Conservation (phyloP, 2,888 invertebrate genomes). For the Thymelicus acteon region DNA sequence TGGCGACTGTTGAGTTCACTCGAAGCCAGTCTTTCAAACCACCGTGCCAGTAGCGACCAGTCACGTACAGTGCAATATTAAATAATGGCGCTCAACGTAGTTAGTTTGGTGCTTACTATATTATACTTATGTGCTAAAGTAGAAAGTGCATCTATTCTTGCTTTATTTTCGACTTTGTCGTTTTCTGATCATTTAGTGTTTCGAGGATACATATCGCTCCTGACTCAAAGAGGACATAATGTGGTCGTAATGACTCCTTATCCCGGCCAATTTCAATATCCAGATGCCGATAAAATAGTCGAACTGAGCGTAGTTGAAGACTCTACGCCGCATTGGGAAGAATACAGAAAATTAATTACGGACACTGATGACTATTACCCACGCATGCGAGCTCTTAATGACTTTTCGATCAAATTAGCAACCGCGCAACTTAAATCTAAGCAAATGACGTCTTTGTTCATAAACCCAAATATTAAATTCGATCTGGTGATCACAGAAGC, state of each 20-base stretch:
- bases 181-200: slow-evolving; percentile 73
- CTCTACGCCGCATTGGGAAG: slow-evolving; percentile 69
- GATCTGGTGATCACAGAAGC: slow-evolving; percentile 85
- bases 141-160: slow-evolving; percentile 61
- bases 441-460: slow-evolving; percentile 67
- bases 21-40: slow-evolving; percentile 37
- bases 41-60: slow-evolving; percentile 12
- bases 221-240: slow-evolving; percentile 66
- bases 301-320: slow-evolving; percentile 71
- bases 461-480: slow-evolving; percentile 76
- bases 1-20: slow-evolving; percentile 44
- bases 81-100: slow-evolving; percentile 40
- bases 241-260: slow-evolving; percentile 76
- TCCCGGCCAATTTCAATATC: slow-evolving; percentile 68
- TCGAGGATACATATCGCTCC: slow-evolving; percentile 67
- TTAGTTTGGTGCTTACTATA: slow-evolving; percentile 36
- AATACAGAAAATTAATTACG: slow-evolving; percentile 62
- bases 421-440: slow-evolving; percentile 73
- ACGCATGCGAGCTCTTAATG: slow-evolving; percentile 62
- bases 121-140: slow-evolving; percentile 36
- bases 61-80: slow-evolving; percentile 42
- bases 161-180: slow-evolving; percentile 72
- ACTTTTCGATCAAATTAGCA: slow-evolving; percentile 65
- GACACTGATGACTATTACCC: slow-evolving; percentile 70
- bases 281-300: slow-evolving; percentile 65